Base-by-base conservation (phyloP, 2,113 vertebrate genomes). In the Cairina moschata region DNA sequence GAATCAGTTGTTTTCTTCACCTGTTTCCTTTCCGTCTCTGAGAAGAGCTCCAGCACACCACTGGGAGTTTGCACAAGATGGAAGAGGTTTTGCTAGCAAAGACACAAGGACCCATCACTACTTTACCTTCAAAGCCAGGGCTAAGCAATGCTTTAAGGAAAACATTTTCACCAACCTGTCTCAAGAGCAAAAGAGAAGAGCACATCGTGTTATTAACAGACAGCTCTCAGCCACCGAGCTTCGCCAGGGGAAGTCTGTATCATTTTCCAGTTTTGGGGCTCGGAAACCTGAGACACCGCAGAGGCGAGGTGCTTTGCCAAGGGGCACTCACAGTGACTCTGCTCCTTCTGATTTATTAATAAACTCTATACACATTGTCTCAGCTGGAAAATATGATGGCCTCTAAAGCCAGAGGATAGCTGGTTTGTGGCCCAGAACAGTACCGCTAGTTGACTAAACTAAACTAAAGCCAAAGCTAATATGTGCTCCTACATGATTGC, bases 331-430 rank as follows among this genome's bases (percentile, higher is more conserved):
- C 3, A 8, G 86, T 87, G 91, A 92, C 60, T 79, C 66, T 32
- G 73, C 66, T 86, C 59, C 56, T 85, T 82, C 78, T 93, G 78
- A 96, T 76, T 91, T 81, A 92, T 86, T 87, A 93, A 88, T 94
- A 92, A 83, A 25, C 75, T 81, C 42, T 20, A 23, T 29, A 91
- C 1, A 78, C 58, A 83, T 23, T 59, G 91, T 90, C 68, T 92
- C 93, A 81, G 90, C 71, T 75, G 80, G 69, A 90, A 93, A 86
- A 89, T 80, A 95, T 68, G 95, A 81, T 23, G 21, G 82, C 42
- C 59, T 54, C 56, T 54, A 55, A 89, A 74, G 78, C 23, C 36
- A 68, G 88, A 77, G 77, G 52, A 91, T 55, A 84, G 82, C 21
- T 8, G 29, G 25, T 73, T 50, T 68, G 38, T 9, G 38, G 58